Evolutionary conservation across 2,797 vertebrate genomes (phyloP).

Genomic region (Bradypodion ventrale): DNA sequence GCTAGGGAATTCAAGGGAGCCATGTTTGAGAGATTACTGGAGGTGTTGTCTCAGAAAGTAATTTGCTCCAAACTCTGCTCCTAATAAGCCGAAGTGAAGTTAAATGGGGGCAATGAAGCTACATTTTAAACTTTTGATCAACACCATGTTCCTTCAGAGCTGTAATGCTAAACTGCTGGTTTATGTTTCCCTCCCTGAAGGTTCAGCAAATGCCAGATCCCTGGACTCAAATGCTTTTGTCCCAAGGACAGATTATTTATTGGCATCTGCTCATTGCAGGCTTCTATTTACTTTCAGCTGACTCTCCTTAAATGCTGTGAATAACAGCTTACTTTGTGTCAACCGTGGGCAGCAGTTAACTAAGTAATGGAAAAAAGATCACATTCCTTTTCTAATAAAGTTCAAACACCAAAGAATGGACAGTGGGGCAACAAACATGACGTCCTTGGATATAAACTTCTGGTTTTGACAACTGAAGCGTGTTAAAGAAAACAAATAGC

Average conservation of each 20-base stretch:
- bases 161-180: conserved; percentile 25
- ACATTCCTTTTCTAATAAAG: conserved; percentile 41
- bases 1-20: too few relatives aligned
- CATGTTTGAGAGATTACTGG: too few relatives aligned
- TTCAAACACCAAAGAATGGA: conserved; percentile 18
- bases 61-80: background rate
- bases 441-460: conserved; percentile 26
- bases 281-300: conserved; percentile 51
- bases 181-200: conserved; percentile 38
- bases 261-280: conserved; percentile 21
- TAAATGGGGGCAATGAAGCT: background rate
- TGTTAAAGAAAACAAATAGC: conserved; percentile 32
- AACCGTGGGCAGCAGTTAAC: conserved; percentile 15
- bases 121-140: conserved; percentile 20
- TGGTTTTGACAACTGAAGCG: conserved; percentile 11
- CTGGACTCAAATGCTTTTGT: conserved; percentile 38
- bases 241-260: conserved; percentile 46
- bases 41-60: too few relatives aligned
- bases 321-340: conserved; percentile 41
- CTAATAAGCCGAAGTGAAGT: conserved; percentile 37
- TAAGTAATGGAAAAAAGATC: background rate
- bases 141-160: background rate
- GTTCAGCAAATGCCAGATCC: conserved; percentile 41
- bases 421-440: background rate
- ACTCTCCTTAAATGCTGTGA: conserved; percentile 33